A percentile compares a stretch with the other conserved stretches of the same genome.
Evolutionary conservation across 2,113 vertebrate species (phyloP).

Genomic region (Perognathus longimembris): DNA sequence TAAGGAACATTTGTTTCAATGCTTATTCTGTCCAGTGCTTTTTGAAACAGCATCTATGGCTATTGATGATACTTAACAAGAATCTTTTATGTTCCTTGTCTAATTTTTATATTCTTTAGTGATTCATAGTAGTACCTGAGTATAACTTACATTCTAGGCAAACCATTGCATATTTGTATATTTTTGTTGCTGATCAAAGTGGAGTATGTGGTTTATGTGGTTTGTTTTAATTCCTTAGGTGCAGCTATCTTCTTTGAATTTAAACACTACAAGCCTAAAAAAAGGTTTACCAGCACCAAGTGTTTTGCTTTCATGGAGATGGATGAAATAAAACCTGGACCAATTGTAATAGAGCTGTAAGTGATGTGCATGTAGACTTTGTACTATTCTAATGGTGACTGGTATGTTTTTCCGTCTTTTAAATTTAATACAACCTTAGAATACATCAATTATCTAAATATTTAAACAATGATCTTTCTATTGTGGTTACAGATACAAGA

Average conservation of each 20-base stretch:
- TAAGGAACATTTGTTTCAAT: background rate
- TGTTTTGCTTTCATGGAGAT: constrained; percentile 99
- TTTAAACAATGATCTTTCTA: constrained; percentile 48
- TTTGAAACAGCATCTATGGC: background rate
- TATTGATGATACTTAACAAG: background rate
- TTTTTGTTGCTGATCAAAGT: background rate
- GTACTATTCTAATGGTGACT: background rate
- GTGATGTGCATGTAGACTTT: constrained; percentile 71
- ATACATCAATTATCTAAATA: background rate
- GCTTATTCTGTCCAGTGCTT: background rate
- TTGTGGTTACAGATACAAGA: constrained; percentile 95
- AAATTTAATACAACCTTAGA: no score
- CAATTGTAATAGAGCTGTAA: constrained; percentile 98
- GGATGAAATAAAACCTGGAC: constrained; percentile 97
- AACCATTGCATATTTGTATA: background rate
- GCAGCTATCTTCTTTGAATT: constrained; percentile 99
- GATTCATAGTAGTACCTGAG: background rate
- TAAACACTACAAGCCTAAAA: constrained; percentile 99
- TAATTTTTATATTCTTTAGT: background rate
- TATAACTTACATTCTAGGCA: background rate
- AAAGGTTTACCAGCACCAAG: constrained; percentile 98
- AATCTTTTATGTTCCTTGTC: background rate
- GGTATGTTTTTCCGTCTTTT: background rate
- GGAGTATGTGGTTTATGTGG: constrained; percentile 7
- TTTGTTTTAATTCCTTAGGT: constrained; percentile 84